Evolutionary conservation across 2,888 invertebrate species (phyloP), one percentile per base, ranked within the genome.

Genomic region (Stenoptilia bipunctidactyla): DNA sequence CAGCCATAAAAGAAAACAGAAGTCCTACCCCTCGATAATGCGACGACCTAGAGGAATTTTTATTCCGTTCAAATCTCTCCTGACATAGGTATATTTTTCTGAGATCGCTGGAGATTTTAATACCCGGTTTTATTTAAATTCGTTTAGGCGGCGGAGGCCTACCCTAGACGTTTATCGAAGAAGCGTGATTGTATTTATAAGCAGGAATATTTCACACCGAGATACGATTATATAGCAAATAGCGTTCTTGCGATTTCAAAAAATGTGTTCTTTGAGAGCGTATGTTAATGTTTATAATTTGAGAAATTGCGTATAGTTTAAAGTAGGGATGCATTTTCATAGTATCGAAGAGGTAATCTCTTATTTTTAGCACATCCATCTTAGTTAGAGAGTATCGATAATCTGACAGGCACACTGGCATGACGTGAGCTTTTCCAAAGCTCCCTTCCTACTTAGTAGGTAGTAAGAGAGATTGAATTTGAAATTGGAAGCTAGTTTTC

Each of bases 1-100:
- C 80, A 79, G 77, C 80, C 70, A 82, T 84, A 83, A 85, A 85
- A 77, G 79, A 80, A 83, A 80, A 82, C 80, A 82, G 79, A 62
- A 71, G 69, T n/a, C 61, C 69, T 71, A 66, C 76, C 80, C 79
- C 72, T 71, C 72, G 76, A 77, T 82, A 82, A 80, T 74, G 74
- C 77, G 79, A 73, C 74, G 76, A 68, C 73, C 64, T 65, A 62
- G 61, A 77, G 76, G 83, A 84, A 85, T 85, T 83, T 76, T 82
- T 82, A 79, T 80, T 82, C 67, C 71, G 69, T 66, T 79, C 76
- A 83, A 84, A 83, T 80, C 83, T 82, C 67, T 77, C 69, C 69
- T 76, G 79, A 77, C 79, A 77, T 82, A 79, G 79, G 77, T 80
- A 77, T 79, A 79, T 82, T 79, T 79, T 75, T n/a, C 70, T 57